Evolutionary conservation across 2,888 invertebrate species (phyloP).

Genomic region (Lysandra coridon): DNA sequence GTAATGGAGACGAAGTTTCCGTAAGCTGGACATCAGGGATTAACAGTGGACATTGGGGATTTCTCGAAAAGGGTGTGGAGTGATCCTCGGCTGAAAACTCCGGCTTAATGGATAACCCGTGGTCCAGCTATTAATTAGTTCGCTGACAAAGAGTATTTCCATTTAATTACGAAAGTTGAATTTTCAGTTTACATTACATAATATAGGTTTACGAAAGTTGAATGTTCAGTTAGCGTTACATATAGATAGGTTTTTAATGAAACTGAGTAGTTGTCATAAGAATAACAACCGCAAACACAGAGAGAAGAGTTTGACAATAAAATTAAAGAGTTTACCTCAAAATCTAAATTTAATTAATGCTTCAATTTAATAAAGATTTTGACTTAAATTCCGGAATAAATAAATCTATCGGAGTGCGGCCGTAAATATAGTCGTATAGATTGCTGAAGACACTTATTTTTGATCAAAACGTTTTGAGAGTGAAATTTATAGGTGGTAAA

Average conservation of each 20-base stretch:
- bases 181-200: conserved; percentile 39
- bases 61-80: conserved; percentile 63
- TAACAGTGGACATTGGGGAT: conserved; percentile 65
- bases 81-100: conserved; percentile 62
- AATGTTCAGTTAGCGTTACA: conserved; percentile 38
- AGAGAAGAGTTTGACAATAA: too few species aligned
- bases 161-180: conserved; percentile 22
- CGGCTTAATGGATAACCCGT: conserved; percentile 70
- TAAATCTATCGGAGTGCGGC: too few species aligned
- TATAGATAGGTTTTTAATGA: background rate
- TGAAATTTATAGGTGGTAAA: background rate
- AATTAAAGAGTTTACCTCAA: too few species aligned
- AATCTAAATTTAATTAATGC: too few species aligned
- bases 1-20: conserved; percentile 34
- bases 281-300: too few species aligned
- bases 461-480: background rate
- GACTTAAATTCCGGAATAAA: too few species aligned
- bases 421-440: too few species aligned
- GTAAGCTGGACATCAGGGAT: conserved; percentile 50
- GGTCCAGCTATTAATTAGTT: conserved; percentile 72
- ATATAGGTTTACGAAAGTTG: too few species aligned
- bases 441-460: background rate
- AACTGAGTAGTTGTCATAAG: too few species aligned
- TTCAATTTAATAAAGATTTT: too few species aligned
- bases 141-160: conserved; percentile 50